phyloP scores from a whole-genome alignment of 2,113 vertebrate genomes.

The Ictalurus punctatus region DNA sequence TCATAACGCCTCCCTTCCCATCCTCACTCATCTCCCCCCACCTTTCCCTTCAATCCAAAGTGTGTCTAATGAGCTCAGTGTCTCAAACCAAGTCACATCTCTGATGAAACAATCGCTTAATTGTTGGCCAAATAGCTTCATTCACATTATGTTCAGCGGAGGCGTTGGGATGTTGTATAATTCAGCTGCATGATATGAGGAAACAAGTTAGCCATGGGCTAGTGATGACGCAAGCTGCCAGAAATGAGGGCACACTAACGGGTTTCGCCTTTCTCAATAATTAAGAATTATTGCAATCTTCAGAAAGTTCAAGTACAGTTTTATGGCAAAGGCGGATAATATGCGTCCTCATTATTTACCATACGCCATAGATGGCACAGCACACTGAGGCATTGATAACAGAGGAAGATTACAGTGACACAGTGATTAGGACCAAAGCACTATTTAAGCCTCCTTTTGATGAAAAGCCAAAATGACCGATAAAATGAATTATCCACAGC shows the following conservation, averaged over 20 bases:
- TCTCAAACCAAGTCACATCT: slow-evolving; percentile 59
- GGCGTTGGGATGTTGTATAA: slow-evolving; percentile 29
- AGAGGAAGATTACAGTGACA: slow-evolving; percentile 6
- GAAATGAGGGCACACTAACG: slow-evolving; percentile 43
- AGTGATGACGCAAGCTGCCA: slow-evolving; percentile 40
- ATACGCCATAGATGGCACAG: slow-evolving; percentile 10
- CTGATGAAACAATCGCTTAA: slow-evolving; percentile 59
- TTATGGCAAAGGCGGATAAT: slow-evolving; percentile 37
- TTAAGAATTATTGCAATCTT: slow-evolving; percentile 44
- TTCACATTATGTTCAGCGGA: slow-evolving; percentile 43
- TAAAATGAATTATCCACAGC: slow-evolving; percentile 19
- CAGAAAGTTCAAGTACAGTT: slow-evolving; percentile 48
- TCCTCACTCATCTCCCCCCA: slow-evolving; percentile 41
- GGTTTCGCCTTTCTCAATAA: slow-evolving; percentile 43
- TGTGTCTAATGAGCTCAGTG: slow-evolving; percentile 65
- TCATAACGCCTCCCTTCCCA: slow-evolving; percentile 54
- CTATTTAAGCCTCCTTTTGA: slow-evolving; percentile 12
- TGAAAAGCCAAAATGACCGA: not conserved
- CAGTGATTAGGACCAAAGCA: not conserved
- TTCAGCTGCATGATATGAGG: slow-evolving; percentile 22
- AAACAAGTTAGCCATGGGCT: slow-evolving; percentile 38
- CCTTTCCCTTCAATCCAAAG: slow-evolving; percentile 57
- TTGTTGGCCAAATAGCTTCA: slow-evolving; percentile 59
- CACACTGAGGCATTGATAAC: slow-evolving; percentile 13
- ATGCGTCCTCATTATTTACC: slow-evolving; percentile 27